phyloP scores from a whole-genome alignment of 2,797 vertebrate species.

The Enteromius thamalakanensis region DNA sequence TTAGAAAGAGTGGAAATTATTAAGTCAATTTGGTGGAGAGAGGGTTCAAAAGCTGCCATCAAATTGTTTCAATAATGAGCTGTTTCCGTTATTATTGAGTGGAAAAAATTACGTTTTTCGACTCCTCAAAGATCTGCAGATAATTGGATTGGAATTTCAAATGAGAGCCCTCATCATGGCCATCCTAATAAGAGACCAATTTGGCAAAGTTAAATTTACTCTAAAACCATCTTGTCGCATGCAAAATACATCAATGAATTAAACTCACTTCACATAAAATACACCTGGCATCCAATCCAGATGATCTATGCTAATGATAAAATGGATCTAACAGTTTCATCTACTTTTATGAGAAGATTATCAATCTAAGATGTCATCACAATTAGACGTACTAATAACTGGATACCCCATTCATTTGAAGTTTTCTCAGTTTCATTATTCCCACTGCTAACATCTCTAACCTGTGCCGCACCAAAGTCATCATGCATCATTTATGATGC shows the following conservation, averaged over 20 bases:
- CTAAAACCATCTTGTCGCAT: slow-evolving; percentile 34
- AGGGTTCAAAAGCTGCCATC: slow-evolving; percentile 62
- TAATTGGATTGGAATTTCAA: slow-evolving; percentile 62
- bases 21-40: slow-evolving; percentile 58
- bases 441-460: slow-evolving; percentile 40
- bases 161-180: slow-evolving; percentile 57
- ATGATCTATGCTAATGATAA: slow-evolving; percentile 34
- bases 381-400: slow-evolving; percentile 44
- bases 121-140: slow-evolving; percentile 59
- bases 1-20: slow-evolving; percentile 62
- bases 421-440: slow-evolving; percentile 44
- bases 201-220: slow-evolving; percentile 51
- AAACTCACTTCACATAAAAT: slow-evolving; percentile 34
- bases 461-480: slow-evolving; percentile 14
- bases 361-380: slow-evolving; percentile 42
- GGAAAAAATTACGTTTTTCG: slow-evolving; percentile 61
- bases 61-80: slow-evolving; percentile 68
- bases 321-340: slow-evolving; percentile 23
- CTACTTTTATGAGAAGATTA: slow-evolving; percentile 41
- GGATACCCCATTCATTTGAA: slow-evolving; percentile 25
- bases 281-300: slow-evolving; percentile 37
- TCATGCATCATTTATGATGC: slow-evolving; percentile 73
- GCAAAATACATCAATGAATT: slow-evolving; percentile 39
- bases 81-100: slow-evolving; percentile 62
- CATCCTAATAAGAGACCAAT: slow-evolving; percentile 33